Evolutionary conservation across 2,888 invertebrate species (phyloP).

Genomic region (Ryuthela nishihirai): DNA sequence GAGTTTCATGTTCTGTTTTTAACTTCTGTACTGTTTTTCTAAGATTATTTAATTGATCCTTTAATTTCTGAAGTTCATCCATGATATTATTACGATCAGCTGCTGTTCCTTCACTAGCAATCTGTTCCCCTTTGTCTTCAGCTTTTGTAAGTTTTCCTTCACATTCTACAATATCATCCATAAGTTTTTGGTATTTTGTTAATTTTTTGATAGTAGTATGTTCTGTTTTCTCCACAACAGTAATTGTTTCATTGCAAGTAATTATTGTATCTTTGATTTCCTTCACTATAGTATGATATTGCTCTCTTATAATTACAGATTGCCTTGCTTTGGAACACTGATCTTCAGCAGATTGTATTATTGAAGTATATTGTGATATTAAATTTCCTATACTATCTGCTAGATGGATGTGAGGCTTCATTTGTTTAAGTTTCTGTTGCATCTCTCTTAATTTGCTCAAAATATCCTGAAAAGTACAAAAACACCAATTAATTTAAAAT

Average conservation of each 20-base stretch:
- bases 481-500: background rate
- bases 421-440: conserved; percentile 55
- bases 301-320: conserved; percentile 74
- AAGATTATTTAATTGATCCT: conserved; percentile 74
- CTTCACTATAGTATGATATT: conserved; percentile 78
- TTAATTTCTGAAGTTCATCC: conserved; percentile 78
- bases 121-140: conserved; percentile 87
- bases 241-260: conserved; percentile 77
- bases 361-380: conserved; percentile 75
- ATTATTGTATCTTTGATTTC: conserved; percentile 83
- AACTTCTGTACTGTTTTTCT: conserved; percentile 78
- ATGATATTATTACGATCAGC: conserved; percentile 83
- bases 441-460: conserved; percentile 44
- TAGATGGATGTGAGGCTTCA: conserved; percentile 54
- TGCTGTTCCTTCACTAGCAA: conserved; percentile 82
- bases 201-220: conserved; percentile 81
- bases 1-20: conserved; percentile 79
- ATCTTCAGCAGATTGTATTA: conserved; percentile 79
- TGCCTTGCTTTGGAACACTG: conserved; percentile 62
- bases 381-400: conserved; percentile 71
- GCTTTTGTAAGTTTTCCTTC: conserved; percentile 82
- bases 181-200: conserved; percentile 78
- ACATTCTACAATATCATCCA: conserved; percentile 81
- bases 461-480: conserved; percentile 49
- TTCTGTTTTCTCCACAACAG: conserved; percentile 78